Base-by-base conservation (phyloP, 2,797 vertebrate genomes). In the Fistularia tabacaria region DNA sequence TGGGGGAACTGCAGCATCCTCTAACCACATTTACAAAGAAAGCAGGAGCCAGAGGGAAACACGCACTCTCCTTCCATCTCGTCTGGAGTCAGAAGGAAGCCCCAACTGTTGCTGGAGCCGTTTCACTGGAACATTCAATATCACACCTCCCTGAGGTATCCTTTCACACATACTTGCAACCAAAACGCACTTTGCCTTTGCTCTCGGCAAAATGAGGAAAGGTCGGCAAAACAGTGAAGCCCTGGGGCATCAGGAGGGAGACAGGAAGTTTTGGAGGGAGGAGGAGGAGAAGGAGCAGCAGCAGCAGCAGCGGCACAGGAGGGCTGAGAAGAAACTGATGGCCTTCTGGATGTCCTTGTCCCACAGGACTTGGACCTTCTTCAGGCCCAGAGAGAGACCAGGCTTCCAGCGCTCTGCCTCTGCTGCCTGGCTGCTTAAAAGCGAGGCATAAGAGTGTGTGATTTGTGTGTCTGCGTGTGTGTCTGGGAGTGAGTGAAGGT, bases 271-370 rank as follows among this genome's bases (percentile, higher is more conserved):
- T 36, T 63, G 64, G 74, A 70, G 39, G 54, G 69, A 82, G 57
- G 51, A 13, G 44, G 74, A 76, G 63, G 38, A 57, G 36, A 54
- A 25, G 41, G 46, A 39, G 9, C 54, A 79, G 43, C 61, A 64
- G 14, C 61, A 64, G 14, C 66, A 71, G 38, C 58, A 51, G 46
- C 76, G 72, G 72, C 71, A 68, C 69, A 58, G 65, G 55, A 82
- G 79, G 58, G 75, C 85, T n/a, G 87, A 89, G 69, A 87, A 80
- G 74, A 89, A 87, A 78, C 78, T 90, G 37, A 61, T 87, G 56
- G 80, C 85, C 53, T 90, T 90, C 67, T 90, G 87, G 87, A 73
- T 77, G 76, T 73, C 76, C 66, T 70, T 89, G 70, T 85, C 84
- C 42, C 62, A 82, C 59, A 76, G 84, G 66, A 88, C 86, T 58